Conservation (phyloP, 2,113 vertebrate genomes). For the Silurus meridionalis region DNA sequence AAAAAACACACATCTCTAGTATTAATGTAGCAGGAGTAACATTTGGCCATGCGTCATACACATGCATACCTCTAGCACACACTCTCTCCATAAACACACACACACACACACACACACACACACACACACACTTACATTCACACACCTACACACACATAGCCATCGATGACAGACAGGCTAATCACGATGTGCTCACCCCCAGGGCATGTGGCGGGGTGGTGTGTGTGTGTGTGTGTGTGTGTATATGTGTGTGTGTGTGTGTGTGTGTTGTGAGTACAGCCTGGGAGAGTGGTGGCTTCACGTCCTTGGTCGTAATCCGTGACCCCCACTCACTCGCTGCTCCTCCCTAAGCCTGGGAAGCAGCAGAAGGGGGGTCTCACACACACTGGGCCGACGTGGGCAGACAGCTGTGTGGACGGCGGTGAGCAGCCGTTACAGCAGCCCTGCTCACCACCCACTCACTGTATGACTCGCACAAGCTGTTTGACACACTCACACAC, state of each 20-base stretch:
- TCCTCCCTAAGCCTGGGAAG: conserved; percentile 70
- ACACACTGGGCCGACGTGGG: conserved; percentile 60
- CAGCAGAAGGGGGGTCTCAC: conserved; percentile 64
- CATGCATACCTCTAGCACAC: conserved; percentile 7
- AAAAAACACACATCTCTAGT: background rate
- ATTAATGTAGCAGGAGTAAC: background rate
- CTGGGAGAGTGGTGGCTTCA: conserved; percentile 49
- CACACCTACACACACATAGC: conserved; percentile 26
- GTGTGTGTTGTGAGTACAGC: conserved; percentile 45
- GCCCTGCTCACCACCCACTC: conserved; percentile 50
- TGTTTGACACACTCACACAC: conserved; percentile 37
- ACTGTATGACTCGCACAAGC: conserved; percentile 36
- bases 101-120: conserved; percentile 5
- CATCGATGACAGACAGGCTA: conserved; percentile 43
- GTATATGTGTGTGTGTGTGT: conserved; percentile 29
- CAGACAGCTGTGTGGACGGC: conserved; percentile 73
- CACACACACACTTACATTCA: conserved; percentile 2
- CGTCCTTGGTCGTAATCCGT: conserved; percentile 62
- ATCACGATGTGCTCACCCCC: conserved; percentile 43
- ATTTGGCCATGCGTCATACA: conserved; percentile 2
- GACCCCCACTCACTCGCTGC: conserved; percentile 62
- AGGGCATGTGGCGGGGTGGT: conserved; percentile 40
- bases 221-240: conserved; percentile 26
- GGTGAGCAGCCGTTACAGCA: conserved; percentile 70
- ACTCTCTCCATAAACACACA: conserved; percentile 7